phyloP scores from a whole-genome alignment of 2,888 invertebrate species.

The Carpatolechia fugitivella region DNA sequence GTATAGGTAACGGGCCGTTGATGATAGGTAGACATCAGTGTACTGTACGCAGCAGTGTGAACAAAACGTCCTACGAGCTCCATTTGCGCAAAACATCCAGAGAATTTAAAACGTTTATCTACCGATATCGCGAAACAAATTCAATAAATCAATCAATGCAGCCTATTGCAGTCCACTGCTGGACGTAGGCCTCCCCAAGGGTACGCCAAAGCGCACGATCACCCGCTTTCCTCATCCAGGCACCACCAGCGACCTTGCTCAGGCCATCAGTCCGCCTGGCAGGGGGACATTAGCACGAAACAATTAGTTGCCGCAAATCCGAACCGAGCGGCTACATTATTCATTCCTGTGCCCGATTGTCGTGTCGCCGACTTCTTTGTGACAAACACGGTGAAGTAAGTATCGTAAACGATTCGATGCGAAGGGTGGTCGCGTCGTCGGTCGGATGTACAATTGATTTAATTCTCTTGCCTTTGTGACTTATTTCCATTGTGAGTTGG shows the following conservation, averaged over 20 bases:
- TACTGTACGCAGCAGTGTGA: neutral
- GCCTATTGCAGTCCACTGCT: no score
- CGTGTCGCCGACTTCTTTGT: neutral
- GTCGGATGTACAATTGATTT: neutral
- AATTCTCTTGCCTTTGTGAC: neutral
- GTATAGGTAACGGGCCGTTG: no score
- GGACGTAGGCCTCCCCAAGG: no score
- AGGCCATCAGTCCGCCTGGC: no score
- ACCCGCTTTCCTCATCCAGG: no score
- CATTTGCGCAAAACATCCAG: neutral
- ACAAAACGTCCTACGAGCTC: neutral
- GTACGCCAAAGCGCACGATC: no score
- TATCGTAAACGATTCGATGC: neutral
- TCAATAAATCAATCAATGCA: no score
- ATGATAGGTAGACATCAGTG: no score
- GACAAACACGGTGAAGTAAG: neutral
- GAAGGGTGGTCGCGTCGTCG: neutral
- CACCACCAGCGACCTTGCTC: no score
- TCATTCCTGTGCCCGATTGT: conserved; percentile 31
- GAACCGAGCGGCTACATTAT: conserved; percentile 32
- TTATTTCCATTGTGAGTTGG: neutral
- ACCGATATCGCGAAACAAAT: conserved; percentile 34
- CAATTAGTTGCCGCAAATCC: conserved; percentile 36
- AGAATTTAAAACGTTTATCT: conserved; percentile 24
- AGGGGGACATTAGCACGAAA: no score